Evolutionary conservation across 2,113 vertebrate species (phyloP).

Genomic region (Hirundichthys speculiger): DNA sequence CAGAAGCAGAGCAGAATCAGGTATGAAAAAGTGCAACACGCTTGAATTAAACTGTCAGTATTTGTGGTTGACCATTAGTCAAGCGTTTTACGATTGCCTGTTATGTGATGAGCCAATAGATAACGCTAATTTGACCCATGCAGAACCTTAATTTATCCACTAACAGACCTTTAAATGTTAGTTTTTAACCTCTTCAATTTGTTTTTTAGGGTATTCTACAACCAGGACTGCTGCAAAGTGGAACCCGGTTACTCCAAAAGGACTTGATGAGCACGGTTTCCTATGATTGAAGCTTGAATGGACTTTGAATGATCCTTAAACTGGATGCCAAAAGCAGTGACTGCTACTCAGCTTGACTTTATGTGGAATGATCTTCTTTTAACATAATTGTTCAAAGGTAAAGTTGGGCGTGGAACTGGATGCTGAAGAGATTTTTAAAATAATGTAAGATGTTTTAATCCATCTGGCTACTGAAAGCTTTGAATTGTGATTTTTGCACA

Average conservation of each 20-base stretch:
- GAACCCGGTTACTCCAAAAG: conserved; percentile 79
- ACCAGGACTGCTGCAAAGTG: conserved; percentile 74
- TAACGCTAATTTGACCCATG: too few species aligned
- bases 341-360: conserved; percentile 40
- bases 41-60: background rate
- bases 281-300: conserved; percentile 59
- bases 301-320: conserved; percentile 14
- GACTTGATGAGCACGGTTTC: conserved; percentile 80
- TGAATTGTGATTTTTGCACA: conserved; percentile 69
- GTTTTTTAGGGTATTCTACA: conserved; percentile 65
- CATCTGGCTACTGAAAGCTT: conserved; percentile 38
- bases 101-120: too few species aligned
- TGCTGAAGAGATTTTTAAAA: conserved; percentile 64
- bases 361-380: conserved; percentile 2
- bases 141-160: too few species aligned
- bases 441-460: conserved; percentile 16
- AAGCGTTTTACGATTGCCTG: too few species aligned
- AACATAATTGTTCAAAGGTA: background rate
- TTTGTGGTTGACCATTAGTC: too few species aligned
- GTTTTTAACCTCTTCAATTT: background rate
- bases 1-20: conserved; percentile 75
- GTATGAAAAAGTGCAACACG: conserved; percentile 44
- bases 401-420: conserved; percentile 42
- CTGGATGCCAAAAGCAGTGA: conserved; percentile 25
- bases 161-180: background rate